These are phyloP conservation scores for Nymphalis polychloros DNA, from an alignment of 2,888 invertebrate species.

Conservation along the genomic window DNA sequence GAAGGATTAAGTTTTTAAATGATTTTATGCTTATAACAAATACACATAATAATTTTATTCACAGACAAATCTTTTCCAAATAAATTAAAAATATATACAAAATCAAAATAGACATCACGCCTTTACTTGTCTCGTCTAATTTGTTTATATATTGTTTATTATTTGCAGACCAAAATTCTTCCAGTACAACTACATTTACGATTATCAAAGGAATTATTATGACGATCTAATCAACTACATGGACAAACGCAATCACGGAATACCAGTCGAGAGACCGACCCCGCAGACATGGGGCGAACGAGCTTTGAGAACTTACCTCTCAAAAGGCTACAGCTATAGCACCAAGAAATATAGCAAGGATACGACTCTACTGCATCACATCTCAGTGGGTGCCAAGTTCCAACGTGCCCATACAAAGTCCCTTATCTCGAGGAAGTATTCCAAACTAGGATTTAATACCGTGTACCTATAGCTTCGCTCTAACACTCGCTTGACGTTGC, in stretches of 20 bases:
- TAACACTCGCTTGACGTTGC: constrained; percentile 75
- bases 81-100: neutral
- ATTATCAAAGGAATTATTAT: constrained; percentile 93
- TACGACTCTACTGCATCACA: constrained; percentile 81
- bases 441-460: constrained; percentile 77
- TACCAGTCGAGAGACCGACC: constrained; percentile 86
- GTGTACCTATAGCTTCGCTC: constrained; percentile 78
- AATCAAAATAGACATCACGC: neutral
- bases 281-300: constrained; percentile 94
- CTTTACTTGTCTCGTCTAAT: neutral
- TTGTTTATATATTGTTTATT: constrained; percentile 24
- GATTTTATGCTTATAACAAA: neutral
- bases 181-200: constrained; percentile 90
- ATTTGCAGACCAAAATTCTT: constrained; percentile 87
- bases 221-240: constrained; percentile 92
- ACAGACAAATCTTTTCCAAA: neutral
- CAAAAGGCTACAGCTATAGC: constrained; percentile 87
- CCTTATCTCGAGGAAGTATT: constrained; percentile 88
- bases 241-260: constrained; percentile 87
- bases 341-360: constrained; percentile 84
- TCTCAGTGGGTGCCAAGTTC: constrained; percentile 85
- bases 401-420: constrained; percentile 89
- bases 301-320: constrained; percentile 85
- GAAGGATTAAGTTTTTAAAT: too few species aligned
- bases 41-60: neutral